Base-by-base conservation (phyloP, 2,797 vertebrate genomes). In the Rhabdophis nuchalis region DNA sequence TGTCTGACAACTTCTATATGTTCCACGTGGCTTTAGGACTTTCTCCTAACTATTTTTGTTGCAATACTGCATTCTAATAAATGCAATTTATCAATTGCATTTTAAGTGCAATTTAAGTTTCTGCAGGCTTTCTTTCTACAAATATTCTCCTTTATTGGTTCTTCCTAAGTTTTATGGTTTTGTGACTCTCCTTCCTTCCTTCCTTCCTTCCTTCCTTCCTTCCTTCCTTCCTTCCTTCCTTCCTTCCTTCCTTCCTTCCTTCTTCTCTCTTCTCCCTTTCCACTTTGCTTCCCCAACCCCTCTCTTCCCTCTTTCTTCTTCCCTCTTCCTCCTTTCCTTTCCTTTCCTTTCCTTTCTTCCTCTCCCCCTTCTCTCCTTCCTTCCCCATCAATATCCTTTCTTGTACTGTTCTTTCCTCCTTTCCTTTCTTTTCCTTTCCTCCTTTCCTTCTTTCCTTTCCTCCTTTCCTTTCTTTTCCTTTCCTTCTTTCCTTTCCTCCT, bases 401-500 rank as follows among this genome's bases (percentile, higher is more conserved):
- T n/a, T n/a, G n/a, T n/a, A n/a, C n/a, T n/a, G n/a, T 57, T 1
- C 56, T 0, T 54, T 1, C 13, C 4, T 56, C 3, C 54, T 20
- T 11, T 5, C 56, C 4, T 57, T 6, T 23, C 4, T 6, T 1
- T 23, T 7, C 56, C 20, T 20, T 7, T 20, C 0, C 5, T 23
- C 56, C 13, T 0, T 12, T 8, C 12, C 1, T 14, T 3, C 53
- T 12, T 13, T 52, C 2, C 53, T 12, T 1, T 5, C 12, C 3
- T 53, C 53, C 53, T 13, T 12, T 53, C 52, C 52, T 0, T 56
- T 20, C 14, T 16, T 4, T 56, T 18, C 16, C 18, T 56, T 18
- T 18, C 4, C 1, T 20, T 57, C 56, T 1, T 57, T 5, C 16
- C 18, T 57, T 57, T 3, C 23, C 23, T 58, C 6, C 23, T 2